These are phyloP conservation scores for Eulithis prunata DNA, from an alignment of 2,888 invertebrate genomes.

Conservation along the genomic window DNA sequence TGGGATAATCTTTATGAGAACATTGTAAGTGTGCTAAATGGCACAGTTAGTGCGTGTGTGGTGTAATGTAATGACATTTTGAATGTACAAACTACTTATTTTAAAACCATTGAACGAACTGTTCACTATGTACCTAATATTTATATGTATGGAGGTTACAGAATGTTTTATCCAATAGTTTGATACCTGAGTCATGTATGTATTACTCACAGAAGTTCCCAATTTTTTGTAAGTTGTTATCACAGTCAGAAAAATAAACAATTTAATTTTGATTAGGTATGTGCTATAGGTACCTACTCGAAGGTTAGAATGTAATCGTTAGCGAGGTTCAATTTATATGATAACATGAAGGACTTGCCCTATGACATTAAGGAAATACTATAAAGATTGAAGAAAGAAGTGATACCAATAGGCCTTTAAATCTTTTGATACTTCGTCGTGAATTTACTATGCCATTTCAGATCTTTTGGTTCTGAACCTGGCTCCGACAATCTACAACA, in stretches of 20 bases:
- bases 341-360: neutral
- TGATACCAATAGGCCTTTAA: no score
- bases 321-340: neutral
- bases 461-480: no score
- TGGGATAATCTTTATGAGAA: slow-evolving; percentile 45
- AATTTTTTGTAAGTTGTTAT: neutral
- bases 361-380: no score
- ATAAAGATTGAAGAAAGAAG: no score
- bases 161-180: no score
- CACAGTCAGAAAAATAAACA: neutral
- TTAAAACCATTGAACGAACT: neutral
- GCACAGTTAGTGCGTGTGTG: slow-evolving; percentile 24
- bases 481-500: no score
- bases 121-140: no score
- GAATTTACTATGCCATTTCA: no score
- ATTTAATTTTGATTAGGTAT: neutral
- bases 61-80: slow-evolving; percentile 19
- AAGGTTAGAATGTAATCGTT: neutral
- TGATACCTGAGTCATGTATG: no score
- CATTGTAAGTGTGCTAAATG: slow-evolving; percentile 37
- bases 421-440: no score
- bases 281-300: neutral
- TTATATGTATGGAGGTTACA: no score
- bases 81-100: no score
- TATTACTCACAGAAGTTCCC: neutral